Evolutionary conservation across 2,113 vertebrate species (phyloP), one percentile per base, ranked within the genome.

Genomic region (Ictidomys tridecemlineatus): DNA sequence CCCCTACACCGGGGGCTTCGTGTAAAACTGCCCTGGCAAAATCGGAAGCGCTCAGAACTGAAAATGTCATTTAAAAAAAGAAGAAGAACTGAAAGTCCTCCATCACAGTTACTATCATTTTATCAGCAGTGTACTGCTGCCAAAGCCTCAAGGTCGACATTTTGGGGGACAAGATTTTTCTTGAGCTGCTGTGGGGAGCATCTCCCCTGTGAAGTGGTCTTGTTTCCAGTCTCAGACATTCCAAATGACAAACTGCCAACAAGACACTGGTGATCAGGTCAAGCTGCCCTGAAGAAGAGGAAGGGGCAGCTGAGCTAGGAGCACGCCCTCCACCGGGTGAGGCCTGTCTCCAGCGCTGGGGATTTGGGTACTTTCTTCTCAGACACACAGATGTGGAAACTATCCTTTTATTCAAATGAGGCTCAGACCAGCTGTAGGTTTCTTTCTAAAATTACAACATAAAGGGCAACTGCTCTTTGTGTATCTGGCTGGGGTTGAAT

Each of bases 371-470:
- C 96, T 98, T 98, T 94, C 91, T 95, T 84, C 82, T 39, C 45
- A 67, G 93, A 85, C 17, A 85, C 6, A 34, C 84, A 93, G 86
- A 93, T 86, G 79, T 65, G 65, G 72, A 39, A 93, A 90, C 84
- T 17, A 24, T 58, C 89, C 48, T 56, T 37, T 37, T 61, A 93
- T 92, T 97, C 95, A 97, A 92, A 94, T 82, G 61, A 95, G 73
- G 82, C 72, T 76, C 61, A 84, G 78, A 16, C 61, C 95, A 97
- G 48, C 95, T 86, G 77, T 34, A 89, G 82, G 97, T 67, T 95
- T 97, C 96, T 93, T 97, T 76, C 95, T 97, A 95, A 98, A 97
- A 96, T 95, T 97, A 97, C 96, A 97, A 91, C 97, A 95, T 34
- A 94, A 95, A 97, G 96, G 87, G 91, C 89, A 95, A 82, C 87